Conservation (phyloP, 2,113 vertebrate species). For the Gracilinanus agilis region DNA sequence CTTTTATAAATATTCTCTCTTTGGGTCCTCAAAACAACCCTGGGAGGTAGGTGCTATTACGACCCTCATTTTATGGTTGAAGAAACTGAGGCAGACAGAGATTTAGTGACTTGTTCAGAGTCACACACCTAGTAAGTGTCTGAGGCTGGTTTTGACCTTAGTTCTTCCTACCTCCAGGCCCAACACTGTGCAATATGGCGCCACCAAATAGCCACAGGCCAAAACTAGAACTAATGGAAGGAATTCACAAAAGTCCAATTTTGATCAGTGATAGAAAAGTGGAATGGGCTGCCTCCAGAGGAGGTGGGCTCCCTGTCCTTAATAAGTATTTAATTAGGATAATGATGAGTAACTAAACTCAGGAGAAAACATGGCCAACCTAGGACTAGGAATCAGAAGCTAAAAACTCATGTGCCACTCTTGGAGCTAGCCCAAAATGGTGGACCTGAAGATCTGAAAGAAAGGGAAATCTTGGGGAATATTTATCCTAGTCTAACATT, state of each 20-base stretch:
- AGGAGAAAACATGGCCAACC: background rate
- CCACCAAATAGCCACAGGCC: no score
- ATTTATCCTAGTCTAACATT: background rate
- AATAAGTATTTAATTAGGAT: conserved; percentile 13
- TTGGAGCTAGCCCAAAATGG: background rate
- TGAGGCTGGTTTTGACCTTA: background rate
- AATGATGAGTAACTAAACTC: background rate
- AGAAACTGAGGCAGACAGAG: background rate
- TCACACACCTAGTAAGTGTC: background rate
- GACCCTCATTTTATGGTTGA: background rate
- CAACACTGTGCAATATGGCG: no score
- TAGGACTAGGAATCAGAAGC: background rate
- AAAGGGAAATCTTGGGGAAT: background rate
- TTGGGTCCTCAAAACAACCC: background rate
- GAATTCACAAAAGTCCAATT: no score
- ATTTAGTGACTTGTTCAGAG: background rate
- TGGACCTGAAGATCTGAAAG: background rate
- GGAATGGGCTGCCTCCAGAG: background rate
- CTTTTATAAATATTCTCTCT: background rate
- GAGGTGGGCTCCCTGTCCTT: background rate
- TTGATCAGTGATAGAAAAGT: background rate
- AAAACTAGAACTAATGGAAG: no score
- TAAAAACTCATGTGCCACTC: background rate
- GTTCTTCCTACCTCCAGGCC: background rate
- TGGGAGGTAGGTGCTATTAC: background rate